Evolutionary conservation across 2,113 vertebrate species (phyloP).

Genomic region (Cettia cetti): DNA sequence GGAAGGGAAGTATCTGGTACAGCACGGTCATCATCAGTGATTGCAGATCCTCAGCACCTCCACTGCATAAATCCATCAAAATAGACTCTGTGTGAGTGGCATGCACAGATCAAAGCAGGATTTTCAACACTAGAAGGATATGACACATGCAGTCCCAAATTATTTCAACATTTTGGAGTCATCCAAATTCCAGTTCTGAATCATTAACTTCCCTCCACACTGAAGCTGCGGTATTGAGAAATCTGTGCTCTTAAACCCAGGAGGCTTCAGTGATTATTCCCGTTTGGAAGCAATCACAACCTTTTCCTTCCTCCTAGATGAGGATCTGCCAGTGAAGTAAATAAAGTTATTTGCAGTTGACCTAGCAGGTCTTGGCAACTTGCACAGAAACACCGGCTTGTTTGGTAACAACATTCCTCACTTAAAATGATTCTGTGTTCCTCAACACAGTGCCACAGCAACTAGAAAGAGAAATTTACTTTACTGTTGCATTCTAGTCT

Average conservation of each 20-base stretch:
- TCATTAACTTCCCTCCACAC: neutral
- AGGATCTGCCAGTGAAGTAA: neutral
- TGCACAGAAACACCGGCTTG: neutral
- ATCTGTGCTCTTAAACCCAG: neutral
- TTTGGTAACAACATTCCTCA: neutral
- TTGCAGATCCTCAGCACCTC: neutral
- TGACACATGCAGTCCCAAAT: neutral
- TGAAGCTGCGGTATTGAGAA: neutral
- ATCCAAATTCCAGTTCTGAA: neutral
- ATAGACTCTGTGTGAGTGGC: neutral
- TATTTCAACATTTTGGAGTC: neutral
- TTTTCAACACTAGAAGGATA: neutral
- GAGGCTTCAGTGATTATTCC: neutral
- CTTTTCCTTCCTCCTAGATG: neutral
- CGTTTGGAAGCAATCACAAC: neutral
- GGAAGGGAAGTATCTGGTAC: neutral
- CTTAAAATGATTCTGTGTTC: neutral
- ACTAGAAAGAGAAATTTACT: neutral
- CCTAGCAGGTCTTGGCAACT: neutral
- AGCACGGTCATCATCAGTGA: neutral
- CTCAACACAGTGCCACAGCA: neutral
- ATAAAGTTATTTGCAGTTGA: constrained; percentile 6
- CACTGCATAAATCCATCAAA: neutral
- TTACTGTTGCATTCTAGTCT: neutral
- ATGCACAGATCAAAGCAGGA: neutral